Conservation (phyloP, 1,140 invertebrate species). For the Platyscapa corneri region DNA sequence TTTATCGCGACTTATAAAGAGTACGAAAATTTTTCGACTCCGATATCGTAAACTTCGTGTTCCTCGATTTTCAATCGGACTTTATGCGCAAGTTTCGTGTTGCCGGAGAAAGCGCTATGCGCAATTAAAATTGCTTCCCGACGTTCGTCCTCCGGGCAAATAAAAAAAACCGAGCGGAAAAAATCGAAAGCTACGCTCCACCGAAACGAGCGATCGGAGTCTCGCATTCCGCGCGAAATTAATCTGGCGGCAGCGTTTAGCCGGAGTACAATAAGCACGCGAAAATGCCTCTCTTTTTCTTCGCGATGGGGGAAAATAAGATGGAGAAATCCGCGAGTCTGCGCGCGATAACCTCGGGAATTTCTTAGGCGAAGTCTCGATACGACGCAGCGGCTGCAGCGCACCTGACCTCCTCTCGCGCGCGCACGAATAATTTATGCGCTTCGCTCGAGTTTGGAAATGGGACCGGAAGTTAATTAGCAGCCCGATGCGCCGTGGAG, state of each 20-base stretch:
- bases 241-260: no score
- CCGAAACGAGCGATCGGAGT: no score
- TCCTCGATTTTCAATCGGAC: neutral
- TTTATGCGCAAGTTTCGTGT: no score
- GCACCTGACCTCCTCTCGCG: constrained; percentile 42
- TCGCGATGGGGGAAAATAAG: constrained; percentile 9
- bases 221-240: no score
- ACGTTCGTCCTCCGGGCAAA: no score
- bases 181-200: no score
- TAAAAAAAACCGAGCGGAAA: no score
- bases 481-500: constrained; percentile 31
- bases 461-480: constrained; percentile 61
- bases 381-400: no score
- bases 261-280: neutral
- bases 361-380: constrained; percentile 47
- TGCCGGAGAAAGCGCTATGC: no score
- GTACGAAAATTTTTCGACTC: neutral
- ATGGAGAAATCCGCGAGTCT: neutral
- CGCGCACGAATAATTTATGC: constrained; percentile 57
- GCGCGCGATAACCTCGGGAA: constrained; percentile 51
- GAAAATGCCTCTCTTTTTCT: no score
- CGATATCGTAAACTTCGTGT: neutral
- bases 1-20: neutral
- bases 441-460: constrained; percentile 55
- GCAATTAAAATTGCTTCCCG: no score